These are phyloP conservation scores for Coptotermes formosanus DNA, from an alignment of 1,140 invertebrate species.

Conservation along the genomic window DNA sequence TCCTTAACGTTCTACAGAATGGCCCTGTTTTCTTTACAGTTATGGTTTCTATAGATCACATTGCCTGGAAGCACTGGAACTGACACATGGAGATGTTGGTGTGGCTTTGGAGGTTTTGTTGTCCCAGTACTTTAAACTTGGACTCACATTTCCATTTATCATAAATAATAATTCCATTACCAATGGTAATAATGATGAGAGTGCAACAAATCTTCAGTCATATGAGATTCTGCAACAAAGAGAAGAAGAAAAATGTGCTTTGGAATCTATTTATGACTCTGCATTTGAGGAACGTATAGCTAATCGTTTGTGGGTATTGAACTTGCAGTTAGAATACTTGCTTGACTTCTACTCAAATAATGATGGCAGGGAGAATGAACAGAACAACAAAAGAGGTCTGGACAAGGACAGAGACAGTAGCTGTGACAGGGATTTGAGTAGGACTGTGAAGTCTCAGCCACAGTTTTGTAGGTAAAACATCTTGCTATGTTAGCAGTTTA, in stretches of 20 bases:
- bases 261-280: conserved; percentile 71
- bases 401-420: conserved; percentile 40
- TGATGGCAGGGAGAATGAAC: conserved; percentile 42
- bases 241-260: conserved; percentile 65
- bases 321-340: conserved; percentile 65
- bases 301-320: conserved; percentile 64
- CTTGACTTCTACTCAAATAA: conserved; percentile 58
- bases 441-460: too few relatives aligned
- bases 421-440: too few relatives aligned
- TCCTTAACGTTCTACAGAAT: too few relatives aligned
- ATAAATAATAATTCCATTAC: conserved; percentile 46
- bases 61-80: conserved; percentile 66
- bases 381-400: conserved; percentile 40
- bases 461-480: too few relatives aligned
- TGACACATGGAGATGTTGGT: conserved; percentile 61
- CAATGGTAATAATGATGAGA: conserved; percentile 48
- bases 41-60: conserved; percentile 71
- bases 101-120: conserved; percentile 66
- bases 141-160: conserved; percentile 42
- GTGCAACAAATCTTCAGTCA: neutral
- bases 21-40: conserved; percentile 46
- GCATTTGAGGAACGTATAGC: conserved; percentile 63
- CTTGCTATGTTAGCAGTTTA: too few relatives aligned
- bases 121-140: conserved; percentile 62
- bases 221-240: conserved; percentile 52